Base-by-base conservation (phyloP, 2,797 vertebrate genomes). In the Halcyon leucocephala region DNA sequence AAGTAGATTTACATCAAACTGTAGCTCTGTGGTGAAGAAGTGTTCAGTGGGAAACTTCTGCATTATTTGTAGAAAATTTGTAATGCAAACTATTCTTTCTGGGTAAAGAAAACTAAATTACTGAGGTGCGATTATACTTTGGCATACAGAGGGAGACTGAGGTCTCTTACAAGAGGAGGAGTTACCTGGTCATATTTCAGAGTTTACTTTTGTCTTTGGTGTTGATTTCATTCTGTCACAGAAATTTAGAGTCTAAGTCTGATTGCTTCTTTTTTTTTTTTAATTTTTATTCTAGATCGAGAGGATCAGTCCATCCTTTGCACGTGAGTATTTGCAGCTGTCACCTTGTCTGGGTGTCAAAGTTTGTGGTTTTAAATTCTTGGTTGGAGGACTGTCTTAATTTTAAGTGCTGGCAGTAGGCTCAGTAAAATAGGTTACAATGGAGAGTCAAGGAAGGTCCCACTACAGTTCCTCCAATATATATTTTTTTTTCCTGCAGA, bases 221-320 rank as follows among this genome's bases (percentile, higher is more conserved):
- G 22, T 46, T 16, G 5, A 52, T 86, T 90, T 89, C 3, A 6
- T 73, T 92, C 14, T 62, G 17, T 42, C 48, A 49, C 48, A 86
- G 37, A 76, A 79, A 72, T 79, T 58, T 25, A 61, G 55, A 76
- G 20, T 60, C 41, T 65, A 31, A 29, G 10, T 70, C 94, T 97
- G 65, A 95, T 69, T 74, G 5, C 24, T 69, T 44, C 86, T 78
- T 37, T 37, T 42, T 41, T 4, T 58, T 52, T 80, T 46, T 4
- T 54, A 24, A 64, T 61, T n/a, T 78, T 93, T 92, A 24, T 98
- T 97, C 44, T 94, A 98, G 98, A 98, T 95, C 99, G 99, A 86
- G 99, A 99, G 97, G 99, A 99, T 97, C 99, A 99, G 97, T 99
- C 99, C 96, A 99, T 99, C 95, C 98, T 99, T 94, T 99, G 99